Conservation (phyloP, 2,797 vertebrate species). For the Apogon hyalosoma region DNA sequence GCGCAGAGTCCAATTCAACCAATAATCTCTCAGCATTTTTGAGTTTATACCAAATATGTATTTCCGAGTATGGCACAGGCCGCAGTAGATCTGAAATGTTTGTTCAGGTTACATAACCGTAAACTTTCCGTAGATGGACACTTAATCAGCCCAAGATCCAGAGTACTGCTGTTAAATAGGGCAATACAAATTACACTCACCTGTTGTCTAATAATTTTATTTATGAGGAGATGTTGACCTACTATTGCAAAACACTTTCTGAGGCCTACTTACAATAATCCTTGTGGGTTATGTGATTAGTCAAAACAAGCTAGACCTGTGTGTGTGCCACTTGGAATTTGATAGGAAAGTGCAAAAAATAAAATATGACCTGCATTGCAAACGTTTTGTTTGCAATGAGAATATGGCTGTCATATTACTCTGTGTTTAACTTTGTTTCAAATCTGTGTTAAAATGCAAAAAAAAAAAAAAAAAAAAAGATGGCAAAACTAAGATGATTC, state of each 20-base stretch:
- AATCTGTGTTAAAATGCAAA: slow-evolving; percentile 4
- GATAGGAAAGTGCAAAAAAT: no score
- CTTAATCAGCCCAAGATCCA: slow-evolving; percentile 15
- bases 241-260: no score
- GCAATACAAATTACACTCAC: not conserved
- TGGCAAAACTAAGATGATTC: not conserved
- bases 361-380: no score
- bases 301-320: no score
- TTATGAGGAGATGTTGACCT: not conserved
- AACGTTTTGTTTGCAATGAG: no score
- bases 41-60: slow-evolving; percentile 76
- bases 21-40: slow-evolving; percentile 47
- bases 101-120: slow-evolving; percentile 69
- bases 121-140: slow-evolving; percentile 58
- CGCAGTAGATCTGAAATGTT: slow-evolving; percentile 26
- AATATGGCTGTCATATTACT: no score
- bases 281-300: no score
- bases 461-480: not conserved
- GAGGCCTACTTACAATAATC: no score
- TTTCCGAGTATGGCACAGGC: slow-evolving; percentile 70
- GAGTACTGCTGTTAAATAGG: slow-evolving; percentile 9
- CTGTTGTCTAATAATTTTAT: not conserved
- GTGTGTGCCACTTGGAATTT: no score
- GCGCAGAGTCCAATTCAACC: slow-evolving; percentile 36
- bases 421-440: not conserved